phyloP scores from a whole-genome alignment of 92 coral and sea anemone genomes.

The Pocillopora meandrina region DNA sequence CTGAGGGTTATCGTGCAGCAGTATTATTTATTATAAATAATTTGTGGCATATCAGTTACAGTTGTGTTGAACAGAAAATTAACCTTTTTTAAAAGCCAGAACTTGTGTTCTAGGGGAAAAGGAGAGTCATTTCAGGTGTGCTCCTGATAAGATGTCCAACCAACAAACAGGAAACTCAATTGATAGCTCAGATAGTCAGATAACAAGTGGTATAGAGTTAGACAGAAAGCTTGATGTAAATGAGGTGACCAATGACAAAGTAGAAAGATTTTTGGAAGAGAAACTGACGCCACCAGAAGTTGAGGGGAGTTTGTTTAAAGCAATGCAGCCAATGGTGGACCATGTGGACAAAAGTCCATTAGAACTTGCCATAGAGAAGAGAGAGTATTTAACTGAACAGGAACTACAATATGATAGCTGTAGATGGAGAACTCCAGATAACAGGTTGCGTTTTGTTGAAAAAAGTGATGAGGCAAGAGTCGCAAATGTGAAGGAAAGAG shows the following conservation, averaged over 20 bases:
- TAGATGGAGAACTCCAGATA: background rate
- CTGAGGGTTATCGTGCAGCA: too few relatives aligned
- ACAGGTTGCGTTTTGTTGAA: background rate
- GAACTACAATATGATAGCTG: background rate
- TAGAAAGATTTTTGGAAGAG: background rate
- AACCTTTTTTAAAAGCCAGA: too few relatives aligned
- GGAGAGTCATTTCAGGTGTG: background rate
- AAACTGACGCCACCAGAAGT: background rate
- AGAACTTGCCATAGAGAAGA: background rate
- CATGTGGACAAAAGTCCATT: background rate
- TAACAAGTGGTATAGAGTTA: background rate
- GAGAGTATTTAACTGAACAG: background rate
- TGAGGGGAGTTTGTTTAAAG: background rate
- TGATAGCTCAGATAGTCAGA: background rate
- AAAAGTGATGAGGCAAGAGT: background rate
- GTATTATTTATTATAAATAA: too few relatives aligned
- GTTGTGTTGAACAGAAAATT: too few relatives aligned
- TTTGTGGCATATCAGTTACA: too few relatives aligned
- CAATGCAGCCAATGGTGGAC: background rate
- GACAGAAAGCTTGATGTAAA: background rate
- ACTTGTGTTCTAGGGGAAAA: slow-evolving; percentile 31
- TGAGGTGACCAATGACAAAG: background rate
- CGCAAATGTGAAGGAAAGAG: background rate
- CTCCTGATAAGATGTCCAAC: background rate
- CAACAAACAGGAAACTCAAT: slow-evolving; percentile 5